Base-by-base conservation (phyloP, 2,113 vertebrate species). In the Melanerpes formicivorus region DNA sequence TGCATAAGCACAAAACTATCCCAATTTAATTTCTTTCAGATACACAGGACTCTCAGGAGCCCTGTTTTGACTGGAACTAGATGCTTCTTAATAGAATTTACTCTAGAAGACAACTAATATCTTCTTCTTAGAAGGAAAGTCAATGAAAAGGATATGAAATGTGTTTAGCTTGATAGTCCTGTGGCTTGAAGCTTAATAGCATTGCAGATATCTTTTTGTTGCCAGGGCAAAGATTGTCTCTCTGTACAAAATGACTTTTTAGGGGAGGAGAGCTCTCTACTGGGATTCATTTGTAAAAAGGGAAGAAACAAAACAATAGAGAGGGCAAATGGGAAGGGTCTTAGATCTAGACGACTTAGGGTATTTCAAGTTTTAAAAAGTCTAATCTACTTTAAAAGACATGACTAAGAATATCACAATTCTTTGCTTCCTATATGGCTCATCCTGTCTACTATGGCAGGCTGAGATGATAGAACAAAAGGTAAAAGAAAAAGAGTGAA, bases 241-340 rank as follows among this genome's bases (percentile, higher is more conserved):
- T 52, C 8, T 18, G 3, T n/a, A 19, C 11, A 59, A 44, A 58
- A 74, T 72, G 3, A 10, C 2, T n/a, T 70, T 44, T 3, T 52
- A 59, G 11, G 6, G 2, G 4, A 54, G 15, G 11, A n/a, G 12
- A 9, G 3, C 3, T 48, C 86, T 85, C 10, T 56, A 52, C 12
- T 5, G 67, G 7, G 9, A 11, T 58, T 54, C 1, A 7, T 37
- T 46, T 48, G 19, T 0, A 58, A 30, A 26, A 23, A 6, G 13
- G 4, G 4, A 1, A 1, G 0, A 3, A 6, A 6, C 4, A 9
- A 4, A 4, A 10, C 10, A 9, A 18, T 23, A 4, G 11, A 1
- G 3, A 5, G 9, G 19, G 8, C 5, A 75, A 72, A 27, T 25
- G 3, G 23, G 13, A 70, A 62, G 11, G 0, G 0, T n/a, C 3